phyloP scores from a whole-genome alignment of 2,113 vertebrate genomes.

The Heliornis fulica region DNA sequence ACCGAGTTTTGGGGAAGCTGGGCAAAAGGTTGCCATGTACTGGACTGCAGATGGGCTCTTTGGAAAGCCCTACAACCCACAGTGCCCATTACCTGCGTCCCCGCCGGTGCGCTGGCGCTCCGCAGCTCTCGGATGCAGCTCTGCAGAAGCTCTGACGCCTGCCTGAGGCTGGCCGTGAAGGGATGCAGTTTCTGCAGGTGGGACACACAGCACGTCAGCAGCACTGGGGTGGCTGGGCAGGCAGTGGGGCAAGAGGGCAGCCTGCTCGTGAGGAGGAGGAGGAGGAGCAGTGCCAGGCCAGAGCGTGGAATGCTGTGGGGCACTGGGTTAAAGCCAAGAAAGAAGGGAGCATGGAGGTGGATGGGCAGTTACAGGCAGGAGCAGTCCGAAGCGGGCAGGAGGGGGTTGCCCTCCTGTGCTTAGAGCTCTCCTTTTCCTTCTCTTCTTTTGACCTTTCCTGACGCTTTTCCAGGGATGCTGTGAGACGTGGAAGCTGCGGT shows the following conservation, averaged over 20 bases:
- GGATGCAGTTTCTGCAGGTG: slow-evolving; percentile 82
- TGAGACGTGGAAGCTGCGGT: accelerated
- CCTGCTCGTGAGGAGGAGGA: not conserved
- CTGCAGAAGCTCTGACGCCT: slow-evolving; percentile 76
- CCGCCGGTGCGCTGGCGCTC: slow-evolving; percentile 51
- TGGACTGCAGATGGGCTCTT: accelerated
- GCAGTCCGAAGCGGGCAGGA: not conserved
- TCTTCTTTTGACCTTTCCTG: not conserved
- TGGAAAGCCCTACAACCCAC: not conserved
- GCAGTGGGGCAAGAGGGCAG: not conserved
- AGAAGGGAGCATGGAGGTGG: accelerated
- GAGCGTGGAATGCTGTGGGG: not conserved
- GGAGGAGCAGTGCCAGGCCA: not conserved
- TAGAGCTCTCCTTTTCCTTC: not conserved
- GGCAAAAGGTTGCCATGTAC: not conserved
- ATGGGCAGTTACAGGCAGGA: not conserved
- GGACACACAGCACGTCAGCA: not conserved
- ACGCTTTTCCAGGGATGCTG: not conserved
- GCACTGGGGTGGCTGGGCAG: too few relatives aligned
- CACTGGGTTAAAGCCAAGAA: not conserved
- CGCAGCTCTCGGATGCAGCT: slow-evolving; percentile 78
- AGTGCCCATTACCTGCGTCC: slow-evolving; percentile 73
- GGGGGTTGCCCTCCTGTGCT: not conserved
- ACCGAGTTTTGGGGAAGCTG: not conserved
- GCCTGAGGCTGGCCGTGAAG: slow-evolving; percentile 78